Evolutionary conservation across 2,797 vertebrate genomes (phyloP), one percentile per base, ranked within the genome.

Genomic region (Parambassis ranga): DNA sequence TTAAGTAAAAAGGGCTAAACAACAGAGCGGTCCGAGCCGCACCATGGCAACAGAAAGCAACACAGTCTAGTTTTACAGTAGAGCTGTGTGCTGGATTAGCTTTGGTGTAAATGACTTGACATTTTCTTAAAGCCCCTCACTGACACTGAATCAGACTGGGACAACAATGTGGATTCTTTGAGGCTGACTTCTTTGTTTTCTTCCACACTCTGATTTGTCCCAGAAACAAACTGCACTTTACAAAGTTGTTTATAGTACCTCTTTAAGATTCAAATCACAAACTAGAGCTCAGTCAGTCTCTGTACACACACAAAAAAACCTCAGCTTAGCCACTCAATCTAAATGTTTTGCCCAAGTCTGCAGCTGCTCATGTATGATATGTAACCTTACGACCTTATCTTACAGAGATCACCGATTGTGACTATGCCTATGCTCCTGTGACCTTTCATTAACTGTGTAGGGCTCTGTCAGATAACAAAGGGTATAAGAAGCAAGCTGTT

Each of bases 181-280:
- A 33, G 14, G 26, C 14, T 4, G 14, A 26, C 10, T 35, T 37
- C 23, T 10, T 16, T n/a, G 24, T 31, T 41, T 44, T 28, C 13
- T 38, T 22, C 28, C 28, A 37, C 4, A 2, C 3, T 7, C 13
- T 37, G 22, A 37, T 31, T 13, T 32, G 23, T 60, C 35, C 28
- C 23, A 23, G 28, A 39, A 53, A 47, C 31, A 20, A 28, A 65
- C 72, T 41, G 37, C 14, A 18, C 44, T 65, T 50, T 3, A 10
- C 4, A 53, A 14, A 6, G 35, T 42, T 56, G 39, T 44, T 50
- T 10, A 41, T 27, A 22, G 35, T 5, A 10, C 14, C 28, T 28
- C 31, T 14, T 67, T 55, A 26, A 38, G 50, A 76, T 65, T 71
- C 56, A 60, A 46, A 64, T 50, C 53, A 65, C 55, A 62, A 41